Base-by-base conservation (phyloP, 2,797 vertebrate genomes). In the Sternarchorhynchus goeldii region DNA sequence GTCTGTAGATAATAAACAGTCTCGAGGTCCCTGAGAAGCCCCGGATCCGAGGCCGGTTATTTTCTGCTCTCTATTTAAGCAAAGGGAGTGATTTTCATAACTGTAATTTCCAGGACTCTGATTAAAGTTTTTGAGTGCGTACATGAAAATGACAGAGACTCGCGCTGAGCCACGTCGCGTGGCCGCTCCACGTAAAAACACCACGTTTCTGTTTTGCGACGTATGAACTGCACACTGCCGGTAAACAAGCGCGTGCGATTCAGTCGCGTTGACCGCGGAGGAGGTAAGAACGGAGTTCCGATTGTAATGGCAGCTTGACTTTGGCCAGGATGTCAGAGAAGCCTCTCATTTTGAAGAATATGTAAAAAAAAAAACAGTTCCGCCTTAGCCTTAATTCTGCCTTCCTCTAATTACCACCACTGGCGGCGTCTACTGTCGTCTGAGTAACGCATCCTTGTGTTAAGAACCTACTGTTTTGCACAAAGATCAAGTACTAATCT, bases 51-150 rank as follows among this genome's bases (percentile, higher is more conserved):
- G 62, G 74, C 67, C 64, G 64, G 25, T 76, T 67, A 83, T 85
- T 83, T 85, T 85, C 76, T 77, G 65, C 70, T 73, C 59, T 64
- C 79, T 72, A 73, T 77, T 71, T 83, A 77, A 70, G 45, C 5
- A 17, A 69, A 73, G 73, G 67, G 63, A 66, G 68, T 74, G 45
- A 66, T 81, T 76, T 81, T 73, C 69, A 56, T 17, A 31, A 65
- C 78, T 79, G 78, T 83, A 71, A 83, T 85, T 81, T 81, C 70
- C 69, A 71, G 59, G 17, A 70, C 8, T 18, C 65, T 74, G 76
- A 85, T 85, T 77, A 71, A 70, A 76, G 81, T 78, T 80, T 76
- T 21, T 5, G 16, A 56, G 56, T 59, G 55, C 39, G 41, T 62
- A 53, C 21, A 21, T 25, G 53, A 31, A 75, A 83, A 81, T 76